Percentiles rank a stretch among this genome's conserved stretches.
Evolutionary conservation across 2,113 vertebrate species (phyloP).

Genomic region (Mobula hypostoma): DNA sequence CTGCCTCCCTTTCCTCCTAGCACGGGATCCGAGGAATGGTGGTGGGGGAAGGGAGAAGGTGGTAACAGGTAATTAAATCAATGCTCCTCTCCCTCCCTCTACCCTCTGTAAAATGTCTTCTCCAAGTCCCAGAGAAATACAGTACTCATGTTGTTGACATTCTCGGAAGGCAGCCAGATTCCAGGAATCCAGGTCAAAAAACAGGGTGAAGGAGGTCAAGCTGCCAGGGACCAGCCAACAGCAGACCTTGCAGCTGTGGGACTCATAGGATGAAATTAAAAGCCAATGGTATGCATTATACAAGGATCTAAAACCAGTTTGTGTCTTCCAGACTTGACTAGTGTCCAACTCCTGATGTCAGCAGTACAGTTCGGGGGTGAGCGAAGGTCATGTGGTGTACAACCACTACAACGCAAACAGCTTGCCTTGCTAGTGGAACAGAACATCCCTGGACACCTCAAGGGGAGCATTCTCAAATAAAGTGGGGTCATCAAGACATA

Average conservation of each 20-base stretch:
- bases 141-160: neutral
- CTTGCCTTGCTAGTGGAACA: neutral
- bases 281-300: neutral
- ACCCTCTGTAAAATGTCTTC: neutral
- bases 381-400: neutral
- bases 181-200: neutral
- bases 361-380: neutral
- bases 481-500: neutral
- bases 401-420: neutral
- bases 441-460: neutral
- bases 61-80: no score
- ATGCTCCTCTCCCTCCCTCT: neutral
- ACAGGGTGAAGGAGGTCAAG: neutral
- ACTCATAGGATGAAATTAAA: slow-evolving; percentile 29
- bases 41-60: no score
- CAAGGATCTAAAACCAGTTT: neutral
- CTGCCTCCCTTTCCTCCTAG: neutral
- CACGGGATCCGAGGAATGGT: neutral
- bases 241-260: slow-evolving; percentile 1
- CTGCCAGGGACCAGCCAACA: neutral
- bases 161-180: neutral
- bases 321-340: neutral
- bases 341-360: slow-evolving; percentile 1
- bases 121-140: neutral
- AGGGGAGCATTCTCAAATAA: neutral